Evolutionary conservation across 2,113 vertebrate genomes (phyloP), one percentile per base, ranked within the genome.

Genomic region (Mionectes macconnelli): DNA sequence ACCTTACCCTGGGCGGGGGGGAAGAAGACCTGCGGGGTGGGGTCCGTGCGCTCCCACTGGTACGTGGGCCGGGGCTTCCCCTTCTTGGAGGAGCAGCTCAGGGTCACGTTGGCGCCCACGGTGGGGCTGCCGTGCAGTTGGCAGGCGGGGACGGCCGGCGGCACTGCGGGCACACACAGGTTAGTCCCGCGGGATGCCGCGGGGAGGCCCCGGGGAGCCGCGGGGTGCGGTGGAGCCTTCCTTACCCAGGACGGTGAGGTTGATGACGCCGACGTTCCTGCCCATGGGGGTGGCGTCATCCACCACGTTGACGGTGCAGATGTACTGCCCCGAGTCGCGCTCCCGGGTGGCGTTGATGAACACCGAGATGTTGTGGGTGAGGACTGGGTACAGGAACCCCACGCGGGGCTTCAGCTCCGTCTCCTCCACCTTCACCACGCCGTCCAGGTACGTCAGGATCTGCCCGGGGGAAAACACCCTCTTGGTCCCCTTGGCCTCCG

Each of bases 1-100:
- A 33, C n/a, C 98, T 98, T 97, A 99, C 98, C 99, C 87, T 97
- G 98, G 94, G 97, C 94, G 0, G 99, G 98, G 8, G 98, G 97
- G 90, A 98, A 99, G 98, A 98, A 99, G 88, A 99, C 91, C 89
- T 99, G 97, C 2, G 87, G 49, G 23, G 79, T 53, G 31, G 99
- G 98, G 4, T 98, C 89, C 1, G 94, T 96, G 2, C 88, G 84
- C 77, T 98, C 98, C 99, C 99, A 99, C 72, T 98, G 98, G 97
- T 99, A 99, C 5, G 42, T 56, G 45, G 99, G 99, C 3, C 59
- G 27, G 1, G 99, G 99, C 63, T 99, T 99, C 62, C 99, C 99
- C 40, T 98, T 95, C 27, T 83, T 82, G n/a, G 99, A 99, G 76
- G 95, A 90, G 84, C 99, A 99, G 97, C 96, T 99, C 97, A 99